Evolutionary conservation across 2,888 invertebrate species (phyloP), one percentile per base, ranked within the genome.

Genomic region (Palloptera scutellata): DNA sequence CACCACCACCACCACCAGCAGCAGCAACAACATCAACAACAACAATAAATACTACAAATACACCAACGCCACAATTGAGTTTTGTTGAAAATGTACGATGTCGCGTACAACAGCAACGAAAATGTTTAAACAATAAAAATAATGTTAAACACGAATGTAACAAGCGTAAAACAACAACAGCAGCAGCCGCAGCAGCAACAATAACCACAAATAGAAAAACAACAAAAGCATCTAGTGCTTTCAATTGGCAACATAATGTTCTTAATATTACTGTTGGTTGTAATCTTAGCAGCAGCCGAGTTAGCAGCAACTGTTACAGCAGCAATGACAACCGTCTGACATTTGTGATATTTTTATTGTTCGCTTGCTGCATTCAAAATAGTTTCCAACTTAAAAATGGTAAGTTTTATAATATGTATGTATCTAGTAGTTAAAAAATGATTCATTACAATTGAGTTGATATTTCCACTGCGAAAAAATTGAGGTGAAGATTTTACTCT

Each of bases 331-430:
- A 64, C 64, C 57, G 59, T 41, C 41, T 72, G 68, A 66, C 71
- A 61, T 67, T 70, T 53, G 71, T 73, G 69, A 60, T 71, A 63
- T 70, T 73, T 65, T 69, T 74, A 62, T 67, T 74, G 70, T 66
- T 73, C 66, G 70, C 74, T 55, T 73, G 69, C 63, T 75, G 74
- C 69, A 72, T 75, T 69, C 74, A 73, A 61, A 71, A 70, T 68
- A 75, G 74, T 69, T 68, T 73, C 54, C 75, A 75, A 71, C 64
- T 75, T 64, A 75, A 75, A 74, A 74, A 75, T 73, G 75, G 75
- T 75, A 71, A 74, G 75, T 74, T 64, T 64, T 48, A 64, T 55
- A 42, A 58, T 19, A 30, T 19, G 19, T 60, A 20, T 54, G 41
- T 30, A 17, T 54, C 1, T 43, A 15, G 3, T 53, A 3, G 10